A percentile compares a stretch with the other conserved stretches of the same genome.
phyloP scores from a whole-genome alignment of 1,140 invertebrate species.

The Brachionus sp. region DNA sequence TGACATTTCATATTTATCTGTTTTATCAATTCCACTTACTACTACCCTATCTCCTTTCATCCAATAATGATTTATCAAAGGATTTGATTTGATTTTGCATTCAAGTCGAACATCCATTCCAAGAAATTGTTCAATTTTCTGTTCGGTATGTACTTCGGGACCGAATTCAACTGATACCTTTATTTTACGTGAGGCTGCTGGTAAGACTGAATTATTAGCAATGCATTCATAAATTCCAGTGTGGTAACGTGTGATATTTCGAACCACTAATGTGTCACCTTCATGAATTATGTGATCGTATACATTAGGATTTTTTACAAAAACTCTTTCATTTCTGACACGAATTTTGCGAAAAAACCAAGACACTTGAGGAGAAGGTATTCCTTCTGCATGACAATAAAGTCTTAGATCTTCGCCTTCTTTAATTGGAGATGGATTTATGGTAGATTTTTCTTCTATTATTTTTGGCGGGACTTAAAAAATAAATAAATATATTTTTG shows the following conservation, averaged over 20 bases:
- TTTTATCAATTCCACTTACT: not conserved
- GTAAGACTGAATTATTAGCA: slow-evolving; percentile 52
- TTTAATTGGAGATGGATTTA: slow-evolving; percentile 10
- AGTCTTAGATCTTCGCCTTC: not conserved
- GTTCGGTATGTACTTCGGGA: not conserved
- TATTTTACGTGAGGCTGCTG: slow-evolving; percentile 51
- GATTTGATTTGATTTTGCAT: slow-evolving; percentile 44
- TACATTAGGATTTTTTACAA: not conserved
- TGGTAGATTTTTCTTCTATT: slow-evolving; percentile 33
- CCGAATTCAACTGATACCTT: slow-evolving; percentile 51
- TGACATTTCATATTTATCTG: slow-evolving; percentile 20
- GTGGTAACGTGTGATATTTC: slow-evolving; percentile 53
- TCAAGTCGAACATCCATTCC: slow-evolving; percentile 27
- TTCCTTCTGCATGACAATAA: slow-evolving; percentile 44
- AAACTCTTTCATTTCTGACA: not conserved
- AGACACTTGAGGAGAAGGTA: not conserved
- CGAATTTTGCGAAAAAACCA: slow-evolving; percentile 18
- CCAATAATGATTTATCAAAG: slow-evolving; percentile 36
- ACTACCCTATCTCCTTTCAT: slow-evolving; percentile 8
- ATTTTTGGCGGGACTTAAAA: slow-evolving; percentile 41
- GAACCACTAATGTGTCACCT: slow-evolving; percentile 52
- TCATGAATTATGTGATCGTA: slow-evolving; percentile 36
- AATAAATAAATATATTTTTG: not conserved
- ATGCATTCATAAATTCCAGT: slow-evolving; percentile 54
- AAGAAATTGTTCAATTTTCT: not conserved